Evolutionary conservation across 2,888 invertebrate genomes (phyloP), one percentile per base, ranked within the genome.

Genomic region (Harpagoxenus sublaevis): DNA sequence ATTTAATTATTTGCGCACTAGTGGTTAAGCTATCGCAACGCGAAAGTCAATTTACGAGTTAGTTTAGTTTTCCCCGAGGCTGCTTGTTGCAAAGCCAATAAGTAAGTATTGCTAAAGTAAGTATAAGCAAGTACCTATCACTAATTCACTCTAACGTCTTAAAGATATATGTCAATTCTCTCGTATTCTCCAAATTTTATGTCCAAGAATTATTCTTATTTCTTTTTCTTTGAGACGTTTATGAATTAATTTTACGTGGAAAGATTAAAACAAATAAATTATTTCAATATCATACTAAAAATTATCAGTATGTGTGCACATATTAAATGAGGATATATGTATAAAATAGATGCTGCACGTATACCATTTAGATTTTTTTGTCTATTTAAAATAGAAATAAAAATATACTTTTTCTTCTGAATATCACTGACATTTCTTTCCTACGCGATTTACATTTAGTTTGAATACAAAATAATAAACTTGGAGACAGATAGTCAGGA

Each of bases 1-100:
- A 86, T 85, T 86, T 85, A 77, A 86, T 86, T 86, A 86, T 85
- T 83, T 62, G 68, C 62, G 73, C 62, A 48, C 53, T 73, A 45
- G 35, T 48, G 78, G 60, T 70, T 63, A 60, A 84, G 68, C 53
- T 71, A 63, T 60, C 60, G 77, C 71, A 68, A 83, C 71, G 71
- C 63, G 71, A 68, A 84, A 85, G 63, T 45, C 85, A 70, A 84
- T 85, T 78, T 85, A 84, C 66, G 45, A 66, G 68, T 42, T 68
- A 51, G 39, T 81, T 66, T 82, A 84, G 71, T 82, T 68, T 68
- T 71, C 57, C 60, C 42, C 48, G 31, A n/a, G 79, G 63, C 63
- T 70, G 70, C 53, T 70, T 48, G 68, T 48, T 68, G 42, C 31
- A 73, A 84, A 84, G 70, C 81, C 83, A 83, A 73, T 85, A 87